Base-by-base conservation (phyloP, 2,797 vertebrate species). In the Megalops cyprinoides region DNA sequence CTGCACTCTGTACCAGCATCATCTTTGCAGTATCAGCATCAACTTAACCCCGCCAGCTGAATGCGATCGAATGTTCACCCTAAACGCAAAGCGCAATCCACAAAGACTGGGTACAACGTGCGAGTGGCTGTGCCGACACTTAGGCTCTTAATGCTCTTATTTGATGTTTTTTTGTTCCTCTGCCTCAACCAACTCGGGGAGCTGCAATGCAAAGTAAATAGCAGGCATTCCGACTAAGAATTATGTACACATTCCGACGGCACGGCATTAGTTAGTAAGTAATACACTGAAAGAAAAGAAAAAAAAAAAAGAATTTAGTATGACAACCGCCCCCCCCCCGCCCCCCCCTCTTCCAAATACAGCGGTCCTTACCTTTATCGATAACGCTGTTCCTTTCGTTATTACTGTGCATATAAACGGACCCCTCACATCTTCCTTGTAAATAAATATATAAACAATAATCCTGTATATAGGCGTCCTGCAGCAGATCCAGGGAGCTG, bases 391-490 rank as follows among this genome's bases (percentile, higher is more conserved):
- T 92, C 86, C 84, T 87, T 76, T 88, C 48, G n/a, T 79, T 86
- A 86, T 84, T 87, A 79, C 79, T 69, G 18, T 67, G 83, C 76
- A 85, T 76, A 82, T 82, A 76, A 46, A 81, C 49, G 85, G 89
- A 90, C 85, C 84, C 91, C 81, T 93, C 87, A 93, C 93, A 92
- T 94, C 90, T 92, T 92, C 91, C 87, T 92, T 34, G 73, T 80
- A 80, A 88, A 82, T 74, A 76, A 85, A 83, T 77, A 79, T 91
- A 87, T 84, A 86, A 89, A 84, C 84, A 91, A 90, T 93, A 93
- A 92, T 93, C 91, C 93, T 79, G 84, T 84, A 82, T 76, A 58
- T 79, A 53, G 84, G 88, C 83, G 88, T 93, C 89, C 85, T 84
- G 86, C 87, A 77, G 86, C 88, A 86, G 85, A 90, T 93, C 92